Evolutionary conservation across 1,140 invertebrate species (phyloP).

Genomic region (Apis cerana): DNA sequence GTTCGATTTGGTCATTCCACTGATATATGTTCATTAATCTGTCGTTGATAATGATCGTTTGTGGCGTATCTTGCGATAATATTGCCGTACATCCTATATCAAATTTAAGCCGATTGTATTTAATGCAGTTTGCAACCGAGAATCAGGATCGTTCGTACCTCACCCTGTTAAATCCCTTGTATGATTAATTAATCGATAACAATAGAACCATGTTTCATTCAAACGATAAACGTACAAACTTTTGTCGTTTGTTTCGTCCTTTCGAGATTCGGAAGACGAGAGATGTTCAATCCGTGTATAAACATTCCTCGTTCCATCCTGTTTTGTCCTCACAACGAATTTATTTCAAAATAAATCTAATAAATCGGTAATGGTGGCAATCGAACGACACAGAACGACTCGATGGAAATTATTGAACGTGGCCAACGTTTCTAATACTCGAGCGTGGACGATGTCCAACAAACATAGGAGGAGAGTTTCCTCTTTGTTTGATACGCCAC

Average conservation of each 20-base stretch:
- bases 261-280: background rate
- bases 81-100: slow-evolving; percentile 8
- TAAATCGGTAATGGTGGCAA: background rate
- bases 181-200: background rate
- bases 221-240: background rate
- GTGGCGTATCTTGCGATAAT: slow-evolving; percentile 16
- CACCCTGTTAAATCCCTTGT: background rate
- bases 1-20: slow-evolving; percentile 4
- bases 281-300: no score
- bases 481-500: slow-evolving; percentile 19
- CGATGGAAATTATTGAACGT: slow-evolving; percentile 45
- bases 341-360: no score
- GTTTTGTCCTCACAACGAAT: no score
- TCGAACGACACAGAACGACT: slow-evolving; percentile 26
- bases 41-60: slow-evolving; percentile 48
- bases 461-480: slow-evolving; percentile 9
- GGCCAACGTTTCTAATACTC: slow-evolving; percentile 21
- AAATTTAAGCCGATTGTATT: slow-evolving; percentile 13
- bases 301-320: no score
- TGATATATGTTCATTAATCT: slow-evolving; percentile 43
- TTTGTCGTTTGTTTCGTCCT: background rate
- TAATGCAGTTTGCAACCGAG: slow-evolving; percentile 29
- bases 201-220: background rate
- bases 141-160: slow-evolving; percentile 18
- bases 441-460: background rate